A percentile compares a stretch with the other conserved stretches of the same genome.
These are phyloP conservation scores for Aphelocoma californica DNA, from an alignment of 2,797 vertebrate species.

Conservation along the genomic window DNA sequence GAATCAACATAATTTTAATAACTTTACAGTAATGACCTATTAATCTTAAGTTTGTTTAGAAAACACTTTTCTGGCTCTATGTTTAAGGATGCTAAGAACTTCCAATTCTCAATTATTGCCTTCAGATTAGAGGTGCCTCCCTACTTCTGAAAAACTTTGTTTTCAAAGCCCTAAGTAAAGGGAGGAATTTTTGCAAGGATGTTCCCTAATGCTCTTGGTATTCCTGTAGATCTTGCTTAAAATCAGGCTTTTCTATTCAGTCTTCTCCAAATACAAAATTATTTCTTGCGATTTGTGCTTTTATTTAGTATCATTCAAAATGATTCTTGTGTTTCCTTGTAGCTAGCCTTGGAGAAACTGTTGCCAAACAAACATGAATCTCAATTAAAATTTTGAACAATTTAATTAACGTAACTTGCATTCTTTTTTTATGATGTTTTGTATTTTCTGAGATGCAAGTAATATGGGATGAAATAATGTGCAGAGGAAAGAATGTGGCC, in stretches of 20 bases:
- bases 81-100: not conserved
- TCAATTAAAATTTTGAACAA: not conserved
- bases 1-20: not conserved
- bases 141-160: not conserved
- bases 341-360: not conserved
- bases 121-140: not conserved
- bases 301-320: not conserved
- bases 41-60: not conserved
- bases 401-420: not conserved
- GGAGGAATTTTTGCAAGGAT: not conserved
- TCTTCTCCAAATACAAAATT: not conserved
- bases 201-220: not conserved
- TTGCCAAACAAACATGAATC: conserved; percentile 1
- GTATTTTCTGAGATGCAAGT: not conserved
- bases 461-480: not conserved
- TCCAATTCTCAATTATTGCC: not conserved
- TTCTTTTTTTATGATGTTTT: not conserved
- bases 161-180: conserved; percentile 19
- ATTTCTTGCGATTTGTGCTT: too few species aligned
- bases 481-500: not conserved
- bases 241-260: not conserved
- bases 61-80: not conserved
- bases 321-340: not conserved
- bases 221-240: not conserved
- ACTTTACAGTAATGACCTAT: not conserved